A percentile compares a stretch with the other conserved stretches of the same genome.
These are phyloP conservation scores for Glareola pratincola DNA, from an alignment of 2,113 vertebrate genomes.

Conservation along the genomic window DNA sequence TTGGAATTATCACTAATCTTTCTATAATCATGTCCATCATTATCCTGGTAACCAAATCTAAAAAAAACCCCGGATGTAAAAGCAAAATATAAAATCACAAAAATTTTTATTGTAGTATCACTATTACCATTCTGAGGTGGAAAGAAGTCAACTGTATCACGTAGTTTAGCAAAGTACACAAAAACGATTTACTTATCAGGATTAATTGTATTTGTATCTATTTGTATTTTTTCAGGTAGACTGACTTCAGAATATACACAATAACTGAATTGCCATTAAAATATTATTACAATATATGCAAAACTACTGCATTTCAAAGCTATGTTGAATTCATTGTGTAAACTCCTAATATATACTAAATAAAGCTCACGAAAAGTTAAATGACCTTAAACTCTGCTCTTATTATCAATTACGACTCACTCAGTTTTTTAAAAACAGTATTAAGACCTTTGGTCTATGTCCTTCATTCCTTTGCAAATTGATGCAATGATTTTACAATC, in stretches of 20 bases:
- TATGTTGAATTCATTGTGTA: not conserved
- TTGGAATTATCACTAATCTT: not conserved
- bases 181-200: not conserved
- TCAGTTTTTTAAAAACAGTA: not conserved
- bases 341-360: not conserved
- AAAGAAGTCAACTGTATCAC: not conserved
- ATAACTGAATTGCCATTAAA: not conserved
- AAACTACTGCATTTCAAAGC: not conserved
- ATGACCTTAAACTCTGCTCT: not conserved
- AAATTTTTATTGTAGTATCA: not conserved
- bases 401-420: not conserved
- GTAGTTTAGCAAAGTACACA: not conserved
- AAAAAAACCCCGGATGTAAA: not conserved
- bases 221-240: not conserved
- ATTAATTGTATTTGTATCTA: not conserved
- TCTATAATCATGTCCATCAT: not conserved
- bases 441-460: not conserved
- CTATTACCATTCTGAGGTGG: not conserved
- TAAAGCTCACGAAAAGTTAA: not conserved
- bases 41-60: not conserved
- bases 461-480: not conserved
- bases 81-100: not conserved
- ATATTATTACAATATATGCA: not conserved
- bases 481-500: not conserved
- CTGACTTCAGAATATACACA: not conserved